These are phyloP conservation scores for Acanthaster planci DNA, from an alignment of 35 echinoderm and acorn worm species.

Conservation along the genomic window DNA sequence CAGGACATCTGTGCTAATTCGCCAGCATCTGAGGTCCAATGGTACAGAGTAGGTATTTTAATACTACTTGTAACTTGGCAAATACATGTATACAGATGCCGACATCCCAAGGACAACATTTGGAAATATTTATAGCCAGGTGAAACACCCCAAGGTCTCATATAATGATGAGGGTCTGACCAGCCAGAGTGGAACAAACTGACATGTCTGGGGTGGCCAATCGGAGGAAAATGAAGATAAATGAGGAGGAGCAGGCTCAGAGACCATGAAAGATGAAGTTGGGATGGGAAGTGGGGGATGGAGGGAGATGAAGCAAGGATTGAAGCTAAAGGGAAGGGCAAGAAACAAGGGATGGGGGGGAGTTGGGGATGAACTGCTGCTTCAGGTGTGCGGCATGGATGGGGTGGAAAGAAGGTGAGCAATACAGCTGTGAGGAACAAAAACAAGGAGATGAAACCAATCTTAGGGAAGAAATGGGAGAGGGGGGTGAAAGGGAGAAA, in stretches of 20 bases:
- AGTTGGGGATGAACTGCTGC: background rate
- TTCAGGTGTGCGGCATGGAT: too few species aligned
- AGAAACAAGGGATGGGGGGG: background rate
- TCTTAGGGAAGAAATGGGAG: too few species aligned
- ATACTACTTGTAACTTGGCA: background rate
- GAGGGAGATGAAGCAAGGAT: background rate
- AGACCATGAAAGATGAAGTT: too few species aligned
- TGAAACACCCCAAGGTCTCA: background rate
- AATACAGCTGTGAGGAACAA: too few species aligned
- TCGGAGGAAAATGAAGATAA: constrained; percentile 23
- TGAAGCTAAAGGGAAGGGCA: background rate
- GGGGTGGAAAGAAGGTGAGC: too few species aligned
- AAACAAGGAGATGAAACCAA: too few species aligned
- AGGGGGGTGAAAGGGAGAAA: too few species aligned
- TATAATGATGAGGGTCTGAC: background rate
- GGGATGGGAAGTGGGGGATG: background rate
- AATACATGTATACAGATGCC: background rate
- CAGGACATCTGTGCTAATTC: too few species aligned
- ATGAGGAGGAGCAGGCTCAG: too few species aligned
- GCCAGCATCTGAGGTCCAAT: too few species aligned
- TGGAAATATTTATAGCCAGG: background rate
- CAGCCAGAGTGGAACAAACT: background rate
- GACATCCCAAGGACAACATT: background rate
- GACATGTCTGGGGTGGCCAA: background rate
- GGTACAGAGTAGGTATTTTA: too few species aligned